Evolutionary conservation across 2,888 invertebrate species (phyloP).

Genomic region (Dendrolimus houi): DNA sequence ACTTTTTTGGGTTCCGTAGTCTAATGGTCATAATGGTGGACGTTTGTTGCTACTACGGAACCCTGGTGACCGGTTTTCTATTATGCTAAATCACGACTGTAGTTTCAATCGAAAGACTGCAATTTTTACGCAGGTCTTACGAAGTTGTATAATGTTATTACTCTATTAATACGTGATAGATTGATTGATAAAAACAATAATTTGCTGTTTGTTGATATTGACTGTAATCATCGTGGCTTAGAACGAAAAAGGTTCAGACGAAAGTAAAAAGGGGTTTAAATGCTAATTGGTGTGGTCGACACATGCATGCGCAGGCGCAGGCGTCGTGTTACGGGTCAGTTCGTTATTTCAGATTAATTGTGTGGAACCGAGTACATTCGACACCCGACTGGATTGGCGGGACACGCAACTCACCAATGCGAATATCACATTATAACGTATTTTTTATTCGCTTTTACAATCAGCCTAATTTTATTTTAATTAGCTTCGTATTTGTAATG

Average conservation of each 20-base stretch:
- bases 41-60: too few relatives aligned
- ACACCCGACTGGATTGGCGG: slow-evolving; percentile 40
- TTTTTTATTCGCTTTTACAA: slow-evolving; percentile 11
- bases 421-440: slow-evolving; percentile 16
- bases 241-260: background rate
- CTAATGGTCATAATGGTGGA: too few relatives aligned
- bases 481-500: background rate
- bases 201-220: background rate
- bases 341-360: slow-evolving; percentile 71
- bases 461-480: background rate
- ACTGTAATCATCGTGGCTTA: background rate
- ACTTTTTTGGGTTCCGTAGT: too few relatives aligned
- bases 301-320: slow-evolving; percentile 37
- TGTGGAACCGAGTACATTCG: slow-evolving; percentile 65
- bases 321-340: slow-evolving; percentile 60
- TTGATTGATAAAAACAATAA: too few relatives aligned
- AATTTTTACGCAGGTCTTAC: too few relatives aligned
- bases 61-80: too few relatives aligned
- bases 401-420: slow-evolving; percentile 34
- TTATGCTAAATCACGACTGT: too few relatives aligned
- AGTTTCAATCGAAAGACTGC: too few relatives aligned
- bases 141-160: too few relatives aligned
- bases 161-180: too few relatives aligned
- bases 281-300: slow-evolving; percentile 54
- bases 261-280: slow-evolving; percentile 28